Percentiles rank a stretch among this genome's conserved stretches.
Evolutionary conservation across 2,113 vertebrate genomes (phyloP).

Genomic region (Paramormyrops kingsleyae): DNA sequence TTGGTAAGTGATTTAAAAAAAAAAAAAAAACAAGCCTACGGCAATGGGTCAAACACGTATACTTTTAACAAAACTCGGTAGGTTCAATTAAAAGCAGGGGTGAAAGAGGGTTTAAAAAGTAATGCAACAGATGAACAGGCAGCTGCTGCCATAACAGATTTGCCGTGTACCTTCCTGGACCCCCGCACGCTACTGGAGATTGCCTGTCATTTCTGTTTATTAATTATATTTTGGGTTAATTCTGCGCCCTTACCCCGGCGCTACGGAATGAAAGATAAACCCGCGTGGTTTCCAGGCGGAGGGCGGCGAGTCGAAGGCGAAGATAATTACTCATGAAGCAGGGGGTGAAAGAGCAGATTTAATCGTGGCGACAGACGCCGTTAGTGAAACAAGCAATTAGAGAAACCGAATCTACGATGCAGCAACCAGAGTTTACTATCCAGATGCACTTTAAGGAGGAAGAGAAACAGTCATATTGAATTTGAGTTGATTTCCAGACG

Average conservation of each 20-base stretch:
- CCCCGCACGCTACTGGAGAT: not conserved
- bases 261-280: not conserved
- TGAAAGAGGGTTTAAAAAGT: not conserved
- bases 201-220: not conserved
- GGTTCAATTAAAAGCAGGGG: not conserved
- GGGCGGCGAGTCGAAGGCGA: conserved; percentile 13
- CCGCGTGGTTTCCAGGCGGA: not conserved
- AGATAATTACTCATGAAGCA: conserved; percentile 22
- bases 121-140: not conserved
- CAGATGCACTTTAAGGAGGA: not conserved
- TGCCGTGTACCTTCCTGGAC: not conserved
- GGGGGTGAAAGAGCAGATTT: conserved; percentile 21
- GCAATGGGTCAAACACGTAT: not conserved
- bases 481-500: conserved; percentile 8
- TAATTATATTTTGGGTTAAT: conserved; percentile 24
- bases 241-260: not conserved
- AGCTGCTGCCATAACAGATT: not conserved
- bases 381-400: conserved; percentile 22
- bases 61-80: not conserved
- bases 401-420: conserved; percentile 1
- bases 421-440: not conserved
- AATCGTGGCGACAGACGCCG: conserved; percentile 18
- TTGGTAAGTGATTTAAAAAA: not conserved
- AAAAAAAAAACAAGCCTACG: not conserved
- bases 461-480: not conserved